Evolutionary conservation across 1,140 invertebrate genomes (phyloP).

Genomic region (Ips nitidus): DNA sequence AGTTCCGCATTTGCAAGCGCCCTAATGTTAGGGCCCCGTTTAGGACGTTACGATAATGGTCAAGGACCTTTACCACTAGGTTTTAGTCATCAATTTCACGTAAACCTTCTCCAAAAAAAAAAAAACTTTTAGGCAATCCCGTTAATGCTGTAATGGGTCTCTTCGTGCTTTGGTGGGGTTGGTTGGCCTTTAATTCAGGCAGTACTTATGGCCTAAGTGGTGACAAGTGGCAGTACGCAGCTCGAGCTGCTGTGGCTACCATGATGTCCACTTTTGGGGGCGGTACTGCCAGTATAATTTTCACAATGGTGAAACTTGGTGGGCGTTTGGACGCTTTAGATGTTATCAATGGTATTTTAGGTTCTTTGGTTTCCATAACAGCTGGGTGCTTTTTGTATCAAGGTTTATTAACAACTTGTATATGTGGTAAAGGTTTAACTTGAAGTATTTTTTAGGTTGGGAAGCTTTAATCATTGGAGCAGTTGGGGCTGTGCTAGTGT

Average conservation of each 20-base stretch:
- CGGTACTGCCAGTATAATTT: conserved; percentile 72
- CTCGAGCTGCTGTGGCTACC: conserved; percentile 84
- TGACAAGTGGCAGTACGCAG: conserved; percentile 83
- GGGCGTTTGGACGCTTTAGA: conserved; percentile 78
- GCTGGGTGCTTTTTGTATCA: conserved; percentile 87
- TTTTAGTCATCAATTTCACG: not conserved
- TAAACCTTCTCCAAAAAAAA: not conserved
- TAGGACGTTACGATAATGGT: conserved; percentile 83
- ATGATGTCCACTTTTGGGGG: conserved; percentile 88
- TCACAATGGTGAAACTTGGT: conserved; percentile 68
- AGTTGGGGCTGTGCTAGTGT: conserved; percentile 74
- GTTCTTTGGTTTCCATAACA: conserved; percentile 85
- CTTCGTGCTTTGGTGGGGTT: conserved; percentile 94
- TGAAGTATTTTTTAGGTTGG: conserved; percentile 59
- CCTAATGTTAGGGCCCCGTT: conserved; percentile 83
- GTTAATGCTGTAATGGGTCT: conserved; percentile 90
- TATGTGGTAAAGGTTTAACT: not conserved
- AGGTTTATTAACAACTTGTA: conserved; percentile 35
- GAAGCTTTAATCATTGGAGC: conserved; percentile 82
- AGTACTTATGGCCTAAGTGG: conserved; percentile 76
- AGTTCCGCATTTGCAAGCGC: conserved; percentile 82
- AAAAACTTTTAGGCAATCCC: conserved; percentile 61
- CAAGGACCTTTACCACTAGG: conserved; percentile 73
- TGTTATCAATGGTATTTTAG: conserved; percentile 87
- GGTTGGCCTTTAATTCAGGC: conserved; percentile 93